Evolutionary conservation across 2,113 vertebrate species (phyloP), one percentile per base, ranked within the genome.

Genomic region (Dolichotis patagonum): DNA sequence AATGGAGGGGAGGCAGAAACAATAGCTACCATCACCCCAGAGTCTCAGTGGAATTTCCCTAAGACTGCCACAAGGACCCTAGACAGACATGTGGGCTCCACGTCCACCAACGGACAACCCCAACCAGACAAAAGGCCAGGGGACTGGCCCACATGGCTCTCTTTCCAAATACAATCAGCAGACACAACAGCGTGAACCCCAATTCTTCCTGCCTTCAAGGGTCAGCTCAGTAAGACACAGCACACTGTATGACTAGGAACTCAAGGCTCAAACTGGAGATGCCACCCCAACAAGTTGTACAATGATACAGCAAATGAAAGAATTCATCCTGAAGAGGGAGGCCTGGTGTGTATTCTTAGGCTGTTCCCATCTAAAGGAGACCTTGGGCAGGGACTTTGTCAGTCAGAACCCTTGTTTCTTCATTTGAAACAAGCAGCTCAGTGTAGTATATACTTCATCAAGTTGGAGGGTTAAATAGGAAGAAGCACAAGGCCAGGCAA

Each of bases 141-240:
- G 43, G 17, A 60, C 14, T n/a, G 28, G 13, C 14, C 3, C 14
- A 30, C 32, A 0, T 0, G 3, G 67, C 26, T 75, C 28, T 43
- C 75, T 84, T 87, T 73, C 67, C 35, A 30, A 73, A 54, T 52
- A 80, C 54, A 58, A 75, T n/a, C 69, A 88, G 69, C 82, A 80
- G 67, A 46, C 41, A n/a, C 30, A 80, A 46, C n/a, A 49, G 32
- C 17, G 78, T 75, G 22, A 85, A 63, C 26, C n/a, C 43, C 49
- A 77, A 77, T 58, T 35, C 10, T 28, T 65, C 38, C 77, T n/a
- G 8, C 14, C 71, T 41, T 22, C 3, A 52, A 49, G 24, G 90
- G 22, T 77, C 0, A 4, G 49, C 77, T 94, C 85, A 86, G 43
- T 14, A 38, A 92, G 81, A 54, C 17, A 35, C 35, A 26, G 28